Evolutionary conservation across 2,113 vertebrate species (phyloP).

Genomic region (Coptodon bakossiorum): DNA sequence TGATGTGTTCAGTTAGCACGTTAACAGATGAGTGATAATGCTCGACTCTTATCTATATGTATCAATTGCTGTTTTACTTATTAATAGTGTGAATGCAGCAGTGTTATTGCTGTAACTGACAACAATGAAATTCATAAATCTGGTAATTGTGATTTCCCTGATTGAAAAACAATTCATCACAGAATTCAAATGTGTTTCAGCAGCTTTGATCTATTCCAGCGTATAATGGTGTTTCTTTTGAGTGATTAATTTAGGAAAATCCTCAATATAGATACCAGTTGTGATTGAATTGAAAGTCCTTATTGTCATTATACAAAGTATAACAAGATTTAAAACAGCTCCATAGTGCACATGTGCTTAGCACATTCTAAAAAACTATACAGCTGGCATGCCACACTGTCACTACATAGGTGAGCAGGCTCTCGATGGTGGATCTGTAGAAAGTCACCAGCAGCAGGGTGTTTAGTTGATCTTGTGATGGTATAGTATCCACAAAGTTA

Average conservation of each 20-base stretch:
- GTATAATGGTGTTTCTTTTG: rapidly evolving
- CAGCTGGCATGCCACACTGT: not conserved
- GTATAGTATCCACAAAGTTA: not conserved
- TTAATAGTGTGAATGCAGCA: not conserved
- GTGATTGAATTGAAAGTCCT: not conserved
- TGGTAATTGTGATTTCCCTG: not conserved
- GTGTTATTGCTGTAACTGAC: not conserved
- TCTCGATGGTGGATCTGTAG: not conserved
- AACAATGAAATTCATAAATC: not conserved
- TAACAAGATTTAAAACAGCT: not conserved
- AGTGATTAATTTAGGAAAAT: rapidly evolving
- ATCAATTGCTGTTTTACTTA: not conserved
- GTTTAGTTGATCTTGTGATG: not conserved
- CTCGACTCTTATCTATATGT: not conserved
- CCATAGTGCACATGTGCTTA: not conserved
- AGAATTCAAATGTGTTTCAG: not conserved
- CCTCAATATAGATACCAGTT: not conserved
- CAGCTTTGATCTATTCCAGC: not conserved
- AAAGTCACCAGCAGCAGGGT: not conserved
- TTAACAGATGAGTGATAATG: not conserved
- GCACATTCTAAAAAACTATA: not conserved
- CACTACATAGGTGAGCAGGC: not conserved
- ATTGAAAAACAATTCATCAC: not conserved
- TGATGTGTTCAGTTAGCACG: not conserved
- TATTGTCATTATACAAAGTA: not conserved